Conservation (phyloP, 2,888 invertebrate genomes). For the Acronicta aceris region DNA sequence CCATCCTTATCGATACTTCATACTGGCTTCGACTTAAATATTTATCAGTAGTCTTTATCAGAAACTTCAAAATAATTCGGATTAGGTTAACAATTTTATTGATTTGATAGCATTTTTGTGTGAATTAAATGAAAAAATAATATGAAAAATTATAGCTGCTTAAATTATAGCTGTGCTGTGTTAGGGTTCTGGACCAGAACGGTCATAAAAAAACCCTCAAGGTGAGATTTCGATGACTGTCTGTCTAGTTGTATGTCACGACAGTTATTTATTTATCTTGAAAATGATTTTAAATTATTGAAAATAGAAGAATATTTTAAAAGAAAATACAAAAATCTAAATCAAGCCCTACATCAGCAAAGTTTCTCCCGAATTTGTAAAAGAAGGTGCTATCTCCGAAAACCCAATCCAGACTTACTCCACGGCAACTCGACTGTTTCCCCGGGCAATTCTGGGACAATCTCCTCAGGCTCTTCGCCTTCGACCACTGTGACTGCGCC, state of each 20-base stretch:
- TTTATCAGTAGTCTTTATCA: slow-evolving; percentile 49
- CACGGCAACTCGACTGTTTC: slow-evolving; percentile 86
- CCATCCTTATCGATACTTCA: neutral
- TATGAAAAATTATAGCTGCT: no score
- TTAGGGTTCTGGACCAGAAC: no score
- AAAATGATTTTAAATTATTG: no score
- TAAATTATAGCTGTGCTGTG: no score
- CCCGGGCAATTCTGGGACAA: slow-evolving; percentile 80
- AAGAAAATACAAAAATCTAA: no score
- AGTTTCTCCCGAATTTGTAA: neutral
- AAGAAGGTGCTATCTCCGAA: slow-evolving; percentile 72
- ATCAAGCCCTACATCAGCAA: no score
- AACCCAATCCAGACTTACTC: slow-evolving; percentile 80
- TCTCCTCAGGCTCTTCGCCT: slow-evolving; percentile 67
- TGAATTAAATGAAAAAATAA: slow-evolving; percentile 1
- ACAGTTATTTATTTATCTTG: no score
- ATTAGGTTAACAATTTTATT: slow-evolving; percentile 51
- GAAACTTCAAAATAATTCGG: slow-evolving; percentile 33
- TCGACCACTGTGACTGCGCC: slow-evolving; percentile 71
- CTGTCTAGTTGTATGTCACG: no score
- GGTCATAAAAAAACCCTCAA: no score
- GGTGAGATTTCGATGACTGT: no score
- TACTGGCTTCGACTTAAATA: slow-evolving; percentile 12
- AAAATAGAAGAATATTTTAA: neutral
- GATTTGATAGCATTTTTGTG: slow-evolving; percentile 31